Conservation (phyloP, 2,797 vertebrate genomes). For the Alexandromys oeconomus region DNA sequence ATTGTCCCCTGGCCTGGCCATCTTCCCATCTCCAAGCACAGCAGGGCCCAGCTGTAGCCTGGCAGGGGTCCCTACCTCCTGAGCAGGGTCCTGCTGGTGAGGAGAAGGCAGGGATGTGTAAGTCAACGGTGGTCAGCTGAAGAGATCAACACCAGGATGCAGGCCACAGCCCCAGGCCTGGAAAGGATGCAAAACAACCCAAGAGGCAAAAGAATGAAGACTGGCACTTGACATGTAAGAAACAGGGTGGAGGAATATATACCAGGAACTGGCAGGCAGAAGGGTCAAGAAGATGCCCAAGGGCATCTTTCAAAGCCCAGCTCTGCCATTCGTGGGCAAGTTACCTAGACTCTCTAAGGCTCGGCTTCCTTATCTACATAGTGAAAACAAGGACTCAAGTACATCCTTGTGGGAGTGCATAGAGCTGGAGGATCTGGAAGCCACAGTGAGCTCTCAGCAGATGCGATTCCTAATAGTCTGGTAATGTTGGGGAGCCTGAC, state of each 20-base stretch:
- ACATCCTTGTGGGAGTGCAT: not conserved
- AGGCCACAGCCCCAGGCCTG: not conserved
- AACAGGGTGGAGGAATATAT: not conserved
- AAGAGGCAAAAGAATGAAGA: conserved; percentile 3
- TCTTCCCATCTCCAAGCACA: not conserved
- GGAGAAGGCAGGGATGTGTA: not conserved
- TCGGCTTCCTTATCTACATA: conserved; percentile 23
- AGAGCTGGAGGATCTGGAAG: not conserved
- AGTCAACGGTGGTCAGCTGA: not conserved
- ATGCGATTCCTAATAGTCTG: not conserved
- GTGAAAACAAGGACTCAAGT: not conserved
- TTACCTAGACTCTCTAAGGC: not conserved
- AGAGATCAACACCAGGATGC: not conserved
- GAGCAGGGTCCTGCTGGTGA: not conserved
- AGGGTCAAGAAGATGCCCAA: not conserved
- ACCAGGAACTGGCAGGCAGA: not conserved
- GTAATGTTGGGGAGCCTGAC: not conserved
- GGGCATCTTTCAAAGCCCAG: not conserved
- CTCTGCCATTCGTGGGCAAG: not conserved
- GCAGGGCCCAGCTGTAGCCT: not conserved
- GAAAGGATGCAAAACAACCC: not conserved
- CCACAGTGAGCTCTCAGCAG: not conserved
- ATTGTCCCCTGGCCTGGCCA: not conserved
- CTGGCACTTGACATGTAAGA: not conserved
- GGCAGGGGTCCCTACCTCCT: not conserved